Evolutionary conservation across 2,797 vertebrate species (phyloP).

Genomic region (Acanthornis magna): DNA sequence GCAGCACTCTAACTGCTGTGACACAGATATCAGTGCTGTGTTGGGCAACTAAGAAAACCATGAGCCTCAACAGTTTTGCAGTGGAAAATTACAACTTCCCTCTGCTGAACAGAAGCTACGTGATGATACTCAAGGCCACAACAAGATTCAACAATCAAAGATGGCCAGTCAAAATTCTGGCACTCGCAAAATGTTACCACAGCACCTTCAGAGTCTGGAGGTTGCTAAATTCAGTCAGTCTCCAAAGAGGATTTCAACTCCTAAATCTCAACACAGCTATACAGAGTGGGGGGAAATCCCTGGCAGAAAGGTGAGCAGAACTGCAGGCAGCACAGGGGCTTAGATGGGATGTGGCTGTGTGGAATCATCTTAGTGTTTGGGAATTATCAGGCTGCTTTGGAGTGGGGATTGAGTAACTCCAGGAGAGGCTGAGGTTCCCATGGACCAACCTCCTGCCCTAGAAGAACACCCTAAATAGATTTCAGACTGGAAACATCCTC

Average conservation of each 20-base stretch:
- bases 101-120: background rate
- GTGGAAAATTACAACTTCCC: background rate
- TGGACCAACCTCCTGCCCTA: background rate
- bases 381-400: background rate
- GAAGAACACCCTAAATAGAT: background rate
- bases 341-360: background rate
- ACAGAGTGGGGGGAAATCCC: background rate
- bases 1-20: background rate
- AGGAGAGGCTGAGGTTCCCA: background rate
- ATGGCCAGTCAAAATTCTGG: background rate
- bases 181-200: background rate
- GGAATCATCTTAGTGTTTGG: background rate
- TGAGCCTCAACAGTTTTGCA: background rate
- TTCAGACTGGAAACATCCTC: background rate
- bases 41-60: background rate
- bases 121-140: background rate
- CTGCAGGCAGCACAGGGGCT: background rate
- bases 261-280: background rate
- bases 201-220: background rate
- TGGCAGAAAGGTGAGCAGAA: background rate
- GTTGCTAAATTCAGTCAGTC: background rate
- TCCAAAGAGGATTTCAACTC: background rate
- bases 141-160: background rate
- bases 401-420: background rate
- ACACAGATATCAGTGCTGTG: background rate